Conservation (phyloP, 2,113 vertebrate genomes). For the Toxotes jaculatrix region DNA sequence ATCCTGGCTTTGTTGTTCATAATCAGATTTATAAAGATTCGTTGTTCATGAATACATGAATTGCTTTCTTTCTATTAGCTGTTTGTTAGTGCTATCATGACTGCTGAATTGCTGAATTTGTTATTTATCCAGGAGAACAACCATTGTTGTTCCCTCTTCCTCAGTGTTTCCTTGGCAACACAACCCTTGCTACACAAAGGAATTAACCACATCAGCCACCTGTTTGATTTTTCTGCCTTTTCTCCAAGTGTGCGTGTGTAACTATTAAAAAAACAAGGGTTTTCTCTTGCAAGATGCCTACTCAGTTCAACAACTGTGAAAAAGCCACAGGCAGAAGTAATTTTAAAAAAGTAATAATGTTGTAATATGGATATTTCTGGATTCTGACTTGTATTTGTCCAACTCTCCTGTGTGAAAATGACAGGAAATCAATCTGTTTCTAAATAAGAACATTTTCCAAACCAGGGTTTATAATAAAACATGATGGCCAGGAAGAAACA, state of each 20-base stretch:
- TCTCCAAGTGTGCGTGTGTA: not conserved
- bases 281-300: constrained; percentile 1
- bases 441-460: constrained; percentile 2
- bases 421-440: constrained; percentile 12
- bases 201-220: constrained; percentile 1
- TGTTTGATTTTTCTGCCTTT: constrained; percentile 19
- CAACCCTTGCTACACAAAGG: not conserved
- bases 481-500: not conserved
- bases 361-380: constrained; percentile 3
- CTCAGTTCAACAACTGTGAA: constrained; percentile 3
- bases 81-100: not conserved
- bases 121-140: not conserved
- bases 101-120: constrained; percentile 15
- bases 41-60: constrained; percentile 15
- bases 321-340: not conserved
- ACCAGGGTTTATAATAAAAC: not conserved
- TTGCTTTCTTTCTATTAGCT: constrained; percentile 27
- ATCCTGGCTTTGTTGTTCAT: constrained; percentile 18
- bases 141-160: not conserved
- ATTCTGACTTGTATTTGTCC: constrained; percentile 12
- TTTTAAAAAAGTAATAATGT: not conserved
- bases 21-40: constrained; percentile 3
- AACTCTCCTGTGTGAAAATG: not conserved
- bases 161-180: constrained; percentile 18
- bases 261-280: not conserved